Percentiles rank a stretch among this genome's conserved stretches.
phyloP scores from a whole-genome alignment of 1,140 invertebrate species.

The Steinernema khuongi region DNA sequence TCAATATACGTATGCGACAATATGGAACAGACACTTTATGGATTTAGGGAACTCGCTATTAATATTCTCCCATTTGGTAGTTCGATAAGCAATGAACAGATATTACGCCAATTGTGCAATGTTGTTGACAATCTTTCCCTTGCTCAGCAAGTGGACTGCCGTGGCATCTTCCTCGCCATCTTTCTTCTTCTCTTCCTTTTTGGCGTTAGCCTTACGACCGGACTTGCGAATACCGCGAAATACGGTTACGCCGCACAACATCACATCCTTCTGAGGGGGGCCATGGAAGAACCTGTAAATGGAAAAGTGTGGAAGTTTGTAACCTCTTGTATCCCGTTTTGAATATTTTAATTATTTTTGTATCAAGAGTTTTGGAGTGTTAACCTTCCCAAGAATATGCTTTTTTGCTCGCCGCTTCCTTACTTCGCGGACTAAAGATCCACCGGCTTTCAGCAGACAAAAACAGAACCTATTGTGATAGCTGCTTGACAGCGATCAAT shows the following conservation, averaged over 20 bases:
- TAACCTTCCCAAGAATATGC: too few species aligned
- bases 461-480: too few species aligned
- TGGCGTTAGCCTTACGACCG: background rate
- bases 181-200: background rate
- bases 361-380: too few species aligned
- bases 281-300: constrained; percentile 11
- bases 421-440: too few species aligned
- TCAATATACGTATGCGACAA: too few species aligned
- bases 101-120: constrained; percentile 1
- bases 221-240: constrained; percentile 10
- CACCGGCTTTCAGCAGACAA: too few species aligned
- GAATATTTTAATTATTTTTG: too few species aligned
- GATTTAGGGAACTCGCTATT: background rate
- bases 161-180: background rate
- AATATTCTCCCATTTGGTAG: too few species aligned
- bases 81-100: background rate
- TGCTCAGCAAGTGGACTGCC: background rate
- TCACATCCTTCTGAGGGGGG: constrained; percentile 14
- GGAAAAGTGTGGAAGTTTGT: too few species aligned
- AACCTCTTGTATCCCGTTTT: too few species aligned
- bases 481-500: too few species aligned
- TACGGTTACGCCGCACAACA: constrained; percentile 15
- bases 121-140: background rate
- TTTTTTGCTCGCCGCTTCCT: too few species aligned
- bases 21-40: background rate